Evolutionary conservation across 2,797 vertebrate species (phyloP).

Genomic region (Ficedula albicollis): DNA sequence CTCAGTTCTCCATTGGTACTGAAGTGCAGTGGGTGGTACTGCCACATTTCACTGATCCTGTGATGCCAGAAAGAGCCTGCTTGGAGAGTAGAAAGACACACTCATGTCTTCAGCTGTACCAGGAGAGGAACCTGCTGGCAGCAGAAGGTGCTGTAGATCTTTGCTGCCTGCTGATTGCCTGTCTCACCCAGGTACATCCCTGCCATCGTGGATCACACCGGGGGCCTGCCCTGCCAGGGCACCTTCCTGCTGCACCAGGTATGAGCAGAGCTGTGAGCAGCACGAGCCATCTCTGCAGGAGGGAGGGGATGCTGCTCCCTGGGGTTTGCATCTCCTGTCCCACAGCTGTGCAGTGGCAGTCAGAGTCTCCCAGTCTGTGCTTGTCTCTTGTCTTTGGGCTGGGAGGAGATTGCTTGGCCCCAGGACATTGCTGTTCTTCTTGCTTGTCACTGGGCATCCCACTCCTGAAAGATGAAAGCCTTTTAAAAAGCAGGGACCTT

Average conservation of each 20-base stretch:
- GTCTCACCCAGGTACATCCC: constrained; percentile 89
- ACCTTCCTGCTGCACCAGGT: constrained; percentile 98
- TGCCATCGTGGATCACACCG: constrained; percentile 95
- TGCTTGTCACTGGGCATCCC: background rate
- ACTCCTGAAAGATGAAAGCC: background rate
- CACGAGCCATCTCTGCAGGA: background rate
- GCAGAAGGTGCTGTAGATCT: background rate
- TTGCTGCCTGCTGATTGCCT: background rate
- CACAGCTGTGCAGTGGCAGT: background rate
- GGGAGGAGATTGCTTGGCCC: background rate
- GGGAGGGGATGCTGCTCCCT: background rate
- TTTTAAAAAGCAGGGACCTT: background rate
- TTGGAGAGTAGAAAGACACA: background rate
- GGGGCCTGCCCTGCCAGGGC: constrained; percentile 92
- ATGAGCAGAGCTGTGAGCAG: background rate
- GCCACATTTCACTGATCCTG: background rate
- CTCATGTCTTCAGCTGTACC: background rate
- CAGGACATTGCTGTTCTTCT: background rate
- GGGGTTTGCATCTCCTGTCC: background rate
- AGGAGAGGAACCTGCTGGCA: background rate
- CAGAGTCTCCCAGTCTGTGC: background rate
- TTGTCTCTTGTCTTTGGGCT: background rate
- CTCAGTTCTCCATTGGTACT: background rate
- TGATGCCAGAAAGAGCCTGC: background rate
- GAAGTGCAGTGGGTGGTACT: background rate